Conservation (phyloP, 1,140 invertebrate genomes). For the Drosophila mayri region DNA sequence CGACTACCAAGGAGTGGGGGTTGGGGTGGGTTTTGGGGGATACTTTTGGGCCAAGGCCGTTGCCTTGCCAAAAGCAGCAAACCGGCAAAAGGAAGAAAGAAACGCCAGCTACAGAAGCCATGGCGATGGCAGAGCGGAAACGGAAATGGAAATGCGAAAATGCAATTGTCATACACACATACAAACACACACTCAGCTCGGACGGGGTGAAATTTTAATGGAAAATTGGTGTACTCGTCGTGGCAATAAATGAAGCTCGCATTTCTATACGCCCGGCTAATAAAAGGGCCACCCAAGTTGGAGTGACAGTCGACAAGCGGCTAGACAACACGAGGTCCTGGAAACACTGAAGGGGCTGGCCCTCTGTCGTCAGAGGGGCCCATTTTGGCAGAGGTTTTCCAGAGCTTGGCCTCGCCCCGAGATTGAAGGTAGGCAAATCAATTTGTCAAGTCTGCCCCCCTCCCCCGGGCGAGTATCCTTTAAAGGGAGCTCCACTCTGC, state of each 20-base stretch:
- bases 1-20: not conserved
- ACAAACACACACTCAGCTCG: not conserved
- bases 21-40: not conserved
- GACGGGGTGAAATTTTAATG: conserved; percentile 67
- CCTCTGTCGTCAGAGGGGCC: conserved; percentile 12
- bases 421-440: conserved; percentile 25
- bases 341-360: conserved; percentile 63
- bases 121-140: conserved; percentile 43
- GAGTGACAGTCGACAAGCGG: conserved; percentile 52
- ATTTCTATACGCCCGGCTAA: conserved; percentile 60
- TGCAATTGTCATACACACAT: conserved; percentile 64
- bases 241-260: conserved; percentile 52
- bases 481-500: conserved; percentile 17
- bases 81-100: conserved; percentile 27
- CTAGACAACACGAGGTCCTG: conserved; percentile 36
- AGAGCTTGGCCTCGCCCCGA: conserved; percentile 1
- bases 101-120: conserved; percentile 44
- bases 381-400: conserved; percentile 1
- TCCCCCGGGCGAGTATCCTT: conserved; percentile 6
- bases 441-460: conserved; percentile 19
- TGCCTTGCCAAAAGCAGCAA: conserved; percentile 53
- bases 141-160: conserved; percentile 70
- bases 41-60: conserved; percentile 55
- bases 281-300: conserved; percentile 46
- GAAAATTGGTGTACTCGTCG: conserved; percentile 67